Percentiles rank a stretch among this genome's conserved stretches.
These are phyloP conservation scores for Sipha flava DNA, from an alignment of 1,140 invertebrate genomes.

Conservation along the genomic window DNA sequence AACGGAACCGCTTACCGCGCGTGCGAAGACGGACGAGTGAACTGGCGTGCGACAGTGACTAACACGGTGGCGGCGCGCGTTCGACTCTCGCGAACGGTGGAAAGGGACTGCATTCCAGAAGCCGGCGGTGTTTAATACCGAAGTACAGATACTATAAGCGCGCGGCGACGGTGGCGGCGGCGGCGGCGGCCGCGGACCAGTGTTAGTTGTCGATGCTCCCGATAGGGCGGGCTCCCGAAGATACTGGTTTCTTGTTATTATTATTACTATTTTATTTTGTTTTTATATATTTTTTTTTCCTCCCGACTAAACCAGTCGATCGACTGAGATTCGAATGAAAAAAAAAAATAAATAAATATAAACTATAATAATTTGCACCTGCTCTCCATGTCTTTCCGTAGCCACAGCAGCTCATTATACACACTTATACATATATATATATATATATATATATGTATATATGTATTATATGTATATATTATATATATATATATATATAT, in stretches of 20 bases:
- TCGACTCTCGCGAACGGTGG: not conserved
- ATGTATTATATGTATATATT: no score
- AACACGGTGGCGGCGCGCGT: not conserved
- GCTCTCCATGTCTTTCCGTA: not conserved
- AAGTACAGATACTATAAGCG: no score
- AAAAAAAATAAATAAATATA: not conserved
- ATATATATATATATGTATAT: no score
- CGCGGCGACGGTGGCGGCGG: not conserved
- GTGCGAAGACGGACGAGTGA: no score
- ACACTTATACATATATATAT: not conserved
- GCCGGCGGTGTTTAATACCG: not conserved
- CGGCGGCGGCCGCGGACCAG: not conserved
- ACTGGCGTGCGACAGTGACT: not conserved
- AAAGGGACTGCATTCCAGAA: slow-evolving; percentile 23
- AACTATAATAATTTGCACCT: not conserved
- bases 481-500: no score
- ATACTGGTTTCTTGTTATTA: not conserved
- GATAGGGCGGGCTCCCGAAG: slow-evolving; percentile 7
- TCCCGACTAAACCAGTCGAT: not conserved
- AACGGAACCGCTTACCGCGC: no score
- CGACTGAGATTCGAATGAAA: not conserved
- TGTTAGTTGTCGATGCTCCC: slow-evolving; percentile 20
- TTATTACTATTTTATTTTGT: not conserved
- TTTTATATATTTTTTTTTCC: not conserved
- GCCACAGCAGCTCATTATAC: not conserved